These are phyloP conservation scores for Micrastur ruficollis DNA, from an alignment of 2,797 vertebrate genomes.

Conservation along the genomic window DNA sequence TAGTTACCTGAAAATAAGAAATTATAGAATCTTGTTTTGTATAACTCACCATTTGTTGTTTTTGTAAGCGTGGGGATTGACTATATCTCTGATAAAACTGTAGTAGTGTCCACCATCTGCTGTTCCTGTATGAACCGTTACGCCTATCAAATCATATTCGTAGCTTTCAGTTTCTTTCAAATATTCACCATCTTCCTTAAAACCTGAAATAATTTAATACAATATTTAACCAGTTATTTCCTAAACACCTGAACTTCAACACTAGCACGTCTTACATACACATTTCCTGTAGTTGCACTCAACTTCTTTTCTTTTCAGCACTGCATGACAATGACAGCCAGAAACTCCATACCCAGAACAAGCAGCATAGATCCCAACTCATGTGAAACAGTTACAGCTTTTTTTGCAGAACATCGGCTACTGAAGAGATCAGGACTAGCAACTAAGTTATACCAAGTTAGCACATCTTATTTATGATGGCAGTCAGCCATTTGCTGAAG, in stretches of 20 bases:
- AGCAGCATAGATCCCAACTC: neutral
- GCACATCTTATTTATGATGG: neutral
- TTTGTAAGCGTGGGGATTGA: slow-evolving; percentile 95
- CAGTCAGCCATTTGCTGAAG: neutral
- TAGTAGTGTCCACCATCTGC: slow-evolving; percentile 98
- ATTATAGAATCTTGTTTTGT: neutral
- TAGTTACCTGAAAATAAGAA: neutral
- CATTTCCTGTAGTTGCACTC: neutral
- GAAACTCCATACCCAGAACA: neutral
- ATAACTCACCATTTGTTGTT: slow-evolving; percentile 95
- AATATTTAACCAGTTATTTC: neutral
- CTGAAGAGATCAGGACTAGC: neutral
- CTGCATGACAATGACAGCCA: neutral
- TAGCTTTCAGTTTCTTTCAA: slow-evolving; percentile 89
- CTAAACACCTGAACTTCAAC: neutral
- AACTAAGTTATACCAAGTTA: neutral
- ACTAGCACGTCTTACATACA: neutral
- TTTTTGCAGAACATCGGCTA: neutral
- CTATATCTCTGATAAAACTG: slow-evolving; percentile 96
- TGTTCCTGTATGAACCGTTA: slow-evolving; percentile 96
- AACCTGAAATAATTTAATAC: slow-evolving; percentile 78
- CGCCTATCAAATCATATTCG: slow-evolving; percentile 97
- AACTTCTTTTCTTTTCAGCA: neutral
- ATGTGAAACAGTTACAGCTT: neutral
- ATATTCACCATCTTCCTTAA: slow-evolving; percentile 87